A percentile compares a stretch with the other conserved stretches of the same genome.
phyloP scores from a whole-genome alignment of 2,797 vertebrate genomes.

The Urophycis tenuis region DNA sequence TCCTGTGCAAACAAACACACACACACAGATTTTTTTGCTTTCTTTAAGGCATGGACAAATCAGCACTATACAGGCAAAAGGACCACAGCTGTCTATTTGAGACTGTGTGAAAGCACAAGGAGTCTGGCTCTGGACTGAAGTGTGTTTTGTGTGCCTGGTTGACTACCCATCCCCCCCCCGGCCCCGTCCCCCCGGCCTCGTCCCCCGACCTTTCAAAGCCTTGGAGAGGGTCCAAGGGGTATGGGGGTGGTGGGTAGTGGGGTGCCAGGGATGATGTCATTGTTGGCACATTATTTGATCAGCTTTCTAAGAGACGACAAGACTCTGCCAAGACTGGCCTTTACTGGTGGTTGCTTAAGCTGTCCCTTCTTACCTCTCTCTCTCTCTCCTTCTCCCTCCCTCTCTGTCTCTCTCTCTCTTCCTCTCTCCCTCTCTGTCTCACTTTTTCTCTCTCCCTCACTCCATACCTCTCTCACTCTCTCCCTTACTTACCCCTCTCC shows the following conservation, averaged over 20 bases:
- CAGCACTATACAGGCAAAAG: neutral
- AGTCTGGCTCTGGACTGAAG: neutral
- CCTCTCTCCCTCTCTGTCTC: neutral
- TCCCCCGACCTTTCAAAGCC: slow-evolving; percentile 1
- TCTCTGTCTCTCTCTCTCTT: neutral
- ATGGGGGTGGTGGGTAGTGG: slow-evolving; percentile 9
- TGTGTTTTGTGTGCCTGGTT: neutral
- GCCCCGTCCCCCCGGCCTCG: neutral
- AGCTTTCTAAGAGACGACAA: slow-evolving; percentile 51
- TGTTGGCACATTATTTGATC: slow-evolving; percentile 41
- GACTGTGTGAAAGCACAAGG: neutral
- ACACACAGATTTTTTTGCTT: neutral
- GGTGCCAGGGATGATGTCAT: slow-evolving; percentile 53
- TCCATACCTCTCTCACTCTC: neutral
- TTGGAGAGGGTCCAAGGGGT: slow-evolving; percentile 12
- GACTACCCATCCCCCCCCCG: neutral
- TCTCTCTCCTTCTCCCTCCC: neutral
- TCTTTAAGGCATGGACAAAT: neutral
- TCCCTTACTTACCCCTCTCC: neutral
- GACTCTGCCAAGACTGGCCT: slow-evolving; percentile 52
- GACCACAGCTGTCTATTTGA: neutral
- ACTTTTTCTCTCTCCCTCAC: neutral
- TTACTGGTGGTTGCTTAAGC: slow-evolving; percentile 27
- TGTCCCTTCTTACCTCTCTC: slow-evolving; percentile 22
- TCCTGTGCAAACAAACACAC: too few relatives aligned